Conservation (phyloP, 2,888 invertebrate genomes). For the Celastrina argiolus region DNA sequence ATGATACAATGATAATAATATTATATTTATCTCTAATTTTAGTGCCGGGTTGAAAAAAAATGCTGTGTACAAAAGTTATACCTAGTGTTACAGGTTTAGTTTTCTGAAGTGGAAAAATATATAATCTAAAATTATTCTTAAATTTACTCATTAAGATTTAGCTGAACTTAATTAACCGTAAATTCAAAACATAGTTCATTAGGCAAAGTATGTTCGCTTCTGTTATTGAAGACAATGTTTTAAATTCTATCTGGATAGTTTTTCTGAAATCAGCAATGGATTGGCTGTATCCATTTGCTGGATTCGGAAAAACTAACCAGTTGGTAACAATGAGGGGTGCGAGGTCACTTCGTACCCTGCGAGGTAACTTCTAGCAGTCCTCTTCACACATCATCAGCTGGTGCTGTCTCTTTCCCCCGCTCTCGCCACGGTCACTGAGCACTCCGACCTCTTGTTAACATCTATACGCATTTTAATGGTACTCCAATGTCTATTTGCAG, state of each 20-base stretch:
- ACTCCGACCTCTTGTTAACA: conserved; percentile 66
- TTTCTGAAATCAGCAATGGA: too few relatives aligned
- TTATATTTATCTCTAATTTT: neutral
- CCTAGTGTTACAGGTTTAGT: neutral
- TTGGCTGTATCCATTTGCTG: too few relatives aligned
- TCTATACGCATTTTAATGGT: conserved; percentile 52
- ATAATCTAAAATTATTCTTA: neutral
- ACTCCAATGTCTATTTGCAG: neutral
- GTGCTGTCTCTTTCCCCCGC: neutral
- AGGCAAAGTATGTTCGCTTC: too few relatives aligned
- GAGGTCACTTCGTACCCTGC: conserved; percentile 26
- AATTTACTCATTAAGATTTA: neutral
- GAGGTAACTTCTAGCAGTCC: conserved; percentile 36
- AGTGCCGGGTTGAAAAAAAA: neutral
- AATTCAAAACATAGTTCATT: neutral
- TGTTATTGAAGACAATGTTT: too few relatives aligned
- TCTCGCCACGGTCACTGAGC: conserved; percentile 67
- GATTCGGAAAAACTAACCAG: neutral
- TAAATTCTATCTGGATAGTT: too few relatives aligned
- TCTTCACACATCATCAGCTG: conserved; percentile 36
- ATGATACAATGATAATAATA: neutral
- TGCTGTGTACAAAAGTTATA: neutral
- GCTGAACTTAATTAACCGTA: neutral
- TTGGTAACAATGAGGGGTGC: conserved; percentile 14
- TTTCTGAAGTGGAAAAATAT: neutral